Evolutionary conservation across 2,113 vertebrate genomes (phyloP), one percentile per base, ranked within the genome.

Genomic region (Corvus moneduloides): DNA sequence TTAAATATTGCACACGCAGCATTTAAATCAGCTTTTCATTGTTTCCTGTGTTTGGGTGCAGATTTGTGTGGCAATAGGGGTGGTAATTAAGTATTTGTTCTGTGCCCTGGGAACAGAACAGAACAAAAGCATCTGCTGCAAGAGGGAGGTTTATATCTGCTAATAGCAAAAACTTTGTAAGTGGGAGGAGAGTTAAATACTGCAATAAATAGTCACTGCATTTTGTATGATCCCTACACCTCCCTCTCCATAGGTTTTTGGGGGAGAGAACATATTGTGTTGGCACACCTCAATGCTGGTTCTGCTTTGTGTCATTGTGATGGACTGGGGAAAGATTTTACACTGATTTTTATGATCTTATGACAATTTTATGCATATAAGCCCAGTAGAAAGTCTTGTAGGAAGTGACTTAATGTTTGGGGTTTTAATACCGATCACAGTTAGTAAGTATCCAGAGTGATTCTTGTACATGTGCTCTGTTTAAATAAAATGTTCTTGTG

Each of bases 161-260:
- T 28, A 26, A 46, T 20, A 59, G 41, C 35, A 48, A 12, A 67
- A 43, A 7, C n/a, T 20, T 22, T 9, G 10, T 5, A 0, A 56
- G 62, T 5, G 23, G 49, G 37, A 75, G 75, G 32, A 35, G 62
- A 37, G 35, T n/a, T 46, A 49, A 55, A 10, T 5, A 3, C 22
- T 43, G 59, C 54, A 55, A 19, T 21, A 43, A 46, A 11, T 1
- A 24, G 27, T 32, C 44, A 5, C 32, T 35, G n/a, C 5, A 3
- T 37, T 62, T 7, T 2, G 1, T 16, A 43, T 58, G 46, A 52
- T 33, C 48, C 35, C 20, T 39, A 0, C 1, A 1, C 10, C 7
- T 62, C 61, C 16, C 32, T 71, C 14, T 41, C 39, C 10, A 8
- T 3, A 2, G 26, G 1, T 7, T 39, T 63, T 66, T 2, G 2